Evolutionary conservation across 2,888 invertebrate species (phyloP).

Genomic region (Dynastes maya): DNA sequence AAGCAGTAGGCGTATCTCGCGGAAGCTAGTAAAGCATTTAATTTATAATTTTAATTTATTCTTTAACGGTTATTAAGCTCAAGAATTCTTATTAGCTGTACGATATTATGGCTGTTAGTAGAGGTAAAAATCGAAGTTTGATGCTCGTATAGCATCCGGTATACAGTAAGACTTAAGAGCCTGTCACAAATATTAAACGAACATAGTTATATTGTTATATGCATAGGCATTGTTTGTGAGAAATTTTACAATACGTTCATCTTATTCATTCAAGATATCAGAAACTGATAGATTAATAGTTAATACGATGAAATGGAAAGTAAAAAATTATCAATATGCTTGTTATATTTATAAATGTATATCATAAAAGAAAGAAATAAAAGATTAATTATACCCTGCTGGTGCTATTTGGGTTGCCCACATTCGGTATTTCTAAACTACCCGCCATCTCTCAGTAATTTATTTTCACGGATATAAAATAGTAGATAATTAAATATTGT

Average conservation of each 20-base stretch:
- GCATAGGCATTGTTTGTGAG: background rate
- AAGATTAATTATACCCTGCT: too few species aligned
- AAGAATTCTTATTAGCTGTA: background rate
- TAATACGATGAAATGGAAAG: background rate
- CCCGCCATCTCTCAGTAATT: too few species aligned
- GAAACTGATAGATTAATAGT: background rate
- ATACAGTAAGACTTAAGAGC: background rate
- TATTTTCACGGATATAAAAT: too few species aligned
- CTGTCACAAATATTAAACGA: background rate
- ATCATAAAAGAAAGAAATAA: background rate
- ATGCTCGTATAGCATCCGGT: background rate
- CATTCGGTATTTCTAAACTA: too few species aligned
- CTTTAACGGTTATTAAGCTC: background rate
- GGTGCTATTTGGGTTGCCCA: too few species aligned
- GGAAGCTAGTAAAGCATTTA: background rate
- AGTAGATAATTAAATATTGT: too few species aligned
- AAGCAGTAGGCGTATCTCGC: background rate
- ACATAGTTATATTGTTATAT: background rate
- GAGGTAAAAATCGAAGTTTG: conserved; percentile 22
- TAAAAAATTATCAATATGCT: background rate
- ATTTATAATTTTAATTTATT: conserved; percentile 9
- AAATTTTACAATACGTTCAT: background rate
- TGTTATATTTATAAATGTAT: conserved; percentile 20
- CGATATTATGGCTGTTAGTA: conserved; percentile 45
- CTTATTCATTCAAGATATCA: background rate